phyloP scores from a whole-genome alignment of 2,888 invertebrate species.

The Plagodis dolabraria region DNA sequence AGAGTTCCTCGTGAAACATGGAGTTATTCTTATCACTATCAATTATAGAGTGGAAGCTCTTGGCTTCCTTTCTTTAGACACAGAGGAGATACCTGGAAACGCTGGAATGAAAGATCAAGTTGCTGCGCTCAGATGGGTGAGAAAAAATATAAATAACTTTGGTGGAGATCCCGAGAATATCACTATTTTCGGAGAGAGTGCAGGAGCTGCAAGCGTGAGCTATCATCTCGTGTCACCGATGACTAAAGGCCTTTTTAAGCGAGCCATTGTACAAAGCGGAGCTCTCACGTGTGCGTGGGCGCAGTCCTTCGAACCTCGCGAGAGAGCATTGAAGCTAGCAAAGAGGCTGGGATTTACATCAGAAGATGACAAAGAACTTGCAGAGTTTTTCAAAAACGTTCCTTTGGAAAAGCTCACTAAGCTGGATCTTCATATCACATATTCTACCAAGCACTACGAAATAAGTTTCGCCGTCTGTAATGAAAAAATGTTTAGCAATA shows the following conservation, averaged over 20 bases:
- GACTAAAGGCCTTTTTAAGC: conserved; percentile 68
- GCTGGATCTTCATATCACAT: conserved; percentile 40
- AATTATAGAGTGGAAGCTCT: conserved; percentile 71
- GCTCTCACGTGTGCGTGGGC: conserved; percentile 84
- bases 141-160: conserved; percentile 64
- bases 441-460: conserved; percentile 41
- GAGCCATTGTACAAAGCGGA: conserved; percentile 89
- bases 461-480: conserved; percentile 46
- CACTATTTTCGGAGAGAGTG: conserved; percentile 76
- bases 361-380: conserved; percentile 56
- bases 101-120: conserved; percentile 80
- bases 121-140: conserved; percentile 68
- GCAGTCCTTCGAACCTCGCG: conserved; percentile 71
- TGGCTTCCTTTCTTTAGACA: conserved; percentile 70
- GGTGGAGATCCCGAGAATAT: conserved; percentile 72
- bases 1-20: conserved; percentile 64
- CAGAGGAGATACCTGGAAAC: conserved; percentile 71
- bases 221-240: conserved; percentile 73
- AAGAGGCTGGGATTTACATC: conserved; percentile 57
- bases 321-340: conserved; percentile 62
- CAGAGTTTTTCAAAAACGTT: conserved; percentile 57
- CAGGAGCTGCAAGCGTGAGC: conserved; percentile 60
- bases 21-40: conserved; percentile 66
- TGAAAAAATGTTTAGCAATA: conserved; percentile 57
- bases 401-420: conserved; percentile 50